Conservation (phyloP, 2,113 vertebrate species). For the Tachycineta bicolor region DNA sequence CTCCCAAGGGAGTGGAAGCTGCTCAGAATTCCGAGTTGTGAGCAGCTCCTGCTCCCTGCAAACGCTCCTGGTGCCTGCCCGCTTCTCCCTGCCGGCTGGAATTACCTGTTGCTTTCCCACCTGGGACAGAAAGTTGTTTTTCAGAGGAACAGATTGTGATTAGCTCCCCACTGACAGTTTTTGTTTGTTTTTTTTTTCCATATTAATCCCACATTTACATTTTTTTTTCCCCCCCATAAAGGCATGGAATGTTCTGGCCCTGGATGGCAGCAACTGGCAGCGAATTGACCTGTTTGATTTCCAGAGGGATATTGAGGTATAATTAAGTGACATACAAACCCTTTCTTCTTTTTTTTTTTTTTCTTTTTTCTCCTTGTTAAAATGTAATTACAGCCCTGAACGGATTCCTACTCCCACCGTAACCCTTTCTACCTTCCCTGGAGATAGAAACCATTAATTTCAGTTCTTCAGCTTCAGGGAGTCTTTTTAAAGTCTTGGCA, state of each 20-base stretch:
- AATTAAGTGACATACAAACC: constrained; percentile 58
- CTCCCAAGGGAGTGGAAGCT: not conserved
- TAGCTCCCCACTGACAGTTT: not conserved
- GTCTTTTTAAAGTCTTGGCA: not conserved
- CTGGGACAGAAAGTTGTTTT: not conserved
- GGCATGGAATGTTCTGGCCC: constrained; percentile 98
- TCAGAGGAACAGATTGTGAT: not conserved
- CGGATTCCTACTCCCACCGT: constrained; percentile 14
- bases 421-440: constrained; percentile 40
- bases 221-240: constrained; percentile 53
- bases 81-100: not conserved
- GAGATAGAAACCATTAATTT: constrained; percentile 57
- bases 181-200: not conserved
- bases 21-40: not conserved
- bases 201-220: not conserved
- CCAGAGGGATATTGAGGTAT: constrained; percentile 98
- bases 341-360: constrained; percentile 4
- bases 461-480: constrained; percentile 22
- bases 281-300: constrained; percentile 98
- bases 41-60: not conserved
- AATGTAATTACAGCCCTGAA: constrained; percentile 63
- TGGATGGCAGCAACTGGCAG: constrained; percentile 99
- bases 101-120: not conserved
- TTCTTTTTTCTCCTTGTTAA: not conserved
- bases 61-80: not conserved